phyloP scores from a whole-genome alignment of 1,140 invertebrate species.

The Diprion similis region DNA sequence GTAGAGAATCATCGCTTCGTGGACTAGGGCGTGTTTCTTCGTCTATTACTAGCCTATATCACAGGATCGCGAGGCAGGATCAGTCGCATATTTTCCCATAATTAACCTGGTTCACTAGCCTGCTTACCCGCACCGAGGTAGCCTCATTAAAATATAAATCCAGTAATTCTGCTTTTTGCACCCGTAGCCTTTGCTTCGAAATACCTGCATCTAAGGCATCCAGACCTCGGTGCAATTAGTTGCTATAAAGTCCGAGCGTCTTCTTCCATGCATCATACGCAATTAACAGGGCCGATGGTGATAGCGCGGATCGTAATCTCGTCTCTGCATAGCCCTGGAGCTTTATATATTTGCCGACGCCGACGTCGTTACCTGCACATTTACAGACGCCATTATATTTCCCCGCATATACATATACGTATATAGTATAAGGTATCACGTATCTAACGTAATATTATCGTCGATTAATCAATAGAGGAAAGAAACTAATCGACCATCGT shows the following conservation, averaged over 20 bases:
- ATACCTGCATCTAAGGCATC: too few relatives aligned
- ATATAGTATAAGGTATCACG: not conserved
- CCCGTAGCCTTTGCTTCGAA: too few relatives aligned
- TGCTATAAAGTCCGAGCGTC: not conserved
- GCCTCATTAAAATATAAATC: not conserved
- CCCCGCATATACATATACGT: too few relatives aligned
- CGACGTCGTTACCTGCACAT: not conserved
- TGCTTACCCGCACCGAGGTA: not conserved
- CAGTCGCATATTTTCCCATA: not conserved
- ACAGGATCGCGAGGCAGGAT: too few relatives aligned
- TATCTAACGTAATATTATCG: not conserved
- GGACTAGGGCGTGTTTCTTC: too few relatives aligned
- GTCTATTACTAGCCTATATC: too few relatives aligned
- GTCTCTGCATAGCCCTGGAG: not conserved
- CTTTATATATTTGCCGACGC: not conserved
- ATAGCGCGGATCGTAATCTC: constrained; percentile 4
- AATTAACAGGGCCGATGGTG: constrained; percentile 4
- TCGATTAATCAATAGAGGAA: not conserved
- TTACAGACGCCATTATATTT: too few relatives aligned
- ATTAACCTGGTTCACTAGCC: constrained; percentile 5
- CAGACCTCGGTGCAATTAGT: not conserved
- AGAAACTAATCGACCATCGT: not conserved
- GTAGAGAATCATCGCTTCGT: too few relatives aligned
- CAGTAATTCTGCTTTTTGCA: not conserved
- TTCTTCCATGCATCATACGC: constrained; percentile 1